These are phyloP conservation scores for Ectropis grisescens DNA, from an alignment of 1,140 invertebrate species.

Conservation along the genomic window DNA sequence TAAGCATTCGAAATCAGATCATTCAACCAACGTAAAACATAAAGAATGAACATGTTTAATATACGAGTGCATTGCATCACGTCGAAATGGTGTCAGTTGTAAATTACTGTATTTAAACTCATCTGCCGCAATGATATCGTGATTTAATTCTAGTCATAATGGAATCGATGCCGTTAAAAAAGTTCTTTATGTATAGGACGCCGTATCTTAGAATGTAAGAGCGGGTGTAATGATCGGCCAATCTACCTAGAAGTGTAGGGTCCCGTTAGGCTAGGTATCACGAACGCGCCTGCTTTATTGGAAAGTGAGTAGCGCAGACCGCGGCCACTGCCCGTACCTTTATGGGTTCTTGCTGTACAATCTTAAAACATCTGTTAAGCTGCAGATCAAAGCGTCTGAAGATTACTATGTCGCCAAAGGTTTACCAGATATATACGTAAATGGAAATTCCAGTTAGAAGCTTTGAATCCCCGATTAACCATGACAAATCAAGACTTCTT, in stretches of 20 bases:
- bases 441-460: no score
- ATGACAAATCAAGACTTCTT: no score
- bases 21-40: no score
- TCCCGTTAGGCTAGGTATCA: conserved; percentile 63
- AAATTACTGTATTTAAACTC: conserved; percentile 3
- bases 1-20: no score
- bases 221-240: conserved; percentile 29
- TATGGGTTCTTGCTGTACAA: no score
- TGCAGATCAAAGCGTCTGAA: no score
- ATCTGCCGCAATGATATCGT: conserved; percentile 7
- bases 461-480: no score
- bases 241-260: conserved; percentile 36
- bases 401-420: no score
- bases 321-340: conserved; percentile 25
- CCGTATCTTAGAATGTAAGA: conserved; percentile 3
- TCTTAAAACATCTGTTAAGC: no score
- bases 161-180: no score
- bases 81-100: background rate
- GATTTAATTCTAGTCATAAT: background rate
- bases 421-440: no score
- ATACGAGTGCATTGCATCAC: conserved; percentile 4
- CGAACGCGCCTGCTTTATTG: conserved; percentile 59
- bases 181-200: no score
- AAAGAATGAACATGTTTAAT: background rate
- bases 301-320: conserved; percentile 56